Base-by-base conservation (phyloP, 2,797 vertebrate genomes). In the Chiloscyllium punctatum region DNA sequence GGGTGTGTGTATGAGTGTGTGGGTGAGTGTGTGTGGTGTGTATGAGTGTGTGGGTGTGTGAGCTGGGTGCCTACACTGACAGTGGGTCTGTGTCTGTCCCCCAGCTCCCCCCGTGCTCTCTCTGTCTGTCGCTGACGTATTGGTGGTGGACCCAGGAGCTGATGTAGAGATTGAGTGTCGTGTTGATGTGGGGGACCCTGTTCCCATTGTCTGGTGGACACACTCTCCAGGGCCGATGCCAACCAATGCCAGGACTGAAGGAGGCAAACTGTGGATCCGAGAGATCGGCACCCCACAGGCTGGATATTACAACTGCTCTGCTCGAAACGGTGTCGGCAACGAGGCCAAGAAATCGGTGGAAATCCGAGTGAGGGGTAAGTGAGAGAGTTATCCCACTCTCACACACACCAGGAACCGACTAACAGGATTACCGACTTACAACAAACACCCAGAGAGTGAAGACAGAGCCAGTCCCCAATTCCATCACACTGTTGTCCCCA, bases 241-340 rank as follows among this genome's bases (percentile, higher is more conserved):
- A 1, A 97, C 97, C 96, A 98, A 98, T 0, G 98, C 98, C 71
- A 96, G 98, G 91, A 97, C 98, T 79, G 98, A 98, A 82, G 98
- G 98, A 2, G 97, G 98, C 0, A 98, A 98, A 0, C 97, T 99
- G 95, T 98, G 97, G 37, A 96, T 99, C 96, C 98, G 98, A 95
- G 98, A 97, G 0, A 98, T 99, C 96, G 98, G 96, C 0, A 97
- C 98, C 1, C 97, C 97, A 0, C 98, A 99, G 95, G 98, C 98
- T 0, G 99, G 99, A 74, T 98, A 98, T 97, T 99, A 99, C 97
- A 99, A 99, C 97, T 99, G 99, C 97, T 98, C 99, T 0, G 99
- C 99, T 30, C 98, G 98, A 97, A 99, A 99, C 97, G 99, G 99
- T 0, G 99, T 99, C 97, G 99, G 99, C 42, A 99, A 99, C 97